Percentiles rank a stretch among this genome's conserved stretches.
Conservation (phyloP, 2,797 vertebrate genomes). For the Takifugu ocellatus region DNA sequence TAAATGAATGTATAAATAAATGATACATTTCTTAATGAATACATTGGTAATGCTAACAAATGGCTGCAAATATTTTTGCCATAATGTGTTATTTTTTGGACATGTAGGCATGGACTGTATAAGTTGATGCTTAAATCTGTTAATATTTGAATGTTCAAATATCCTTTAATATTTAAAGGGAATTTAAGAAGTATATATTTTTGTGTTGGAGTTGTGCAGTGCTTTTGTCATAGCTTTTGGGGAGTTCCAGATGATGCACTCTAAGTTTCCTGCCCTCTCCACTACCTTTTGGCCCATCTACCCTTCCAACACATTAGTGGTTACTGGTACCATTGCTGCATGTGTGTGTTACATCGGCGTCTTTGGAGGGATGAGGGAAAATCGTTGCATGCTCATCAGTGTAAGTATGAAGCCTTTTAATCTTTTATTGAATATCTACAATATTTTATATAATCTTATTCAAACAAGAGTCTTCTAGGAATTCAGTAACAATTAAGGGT, state of each 20-base stretch:
- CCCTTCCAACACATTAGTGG: slow-evolving; percentile 66
- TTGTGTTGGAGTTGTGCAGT: slow-evolving; percentile 54
- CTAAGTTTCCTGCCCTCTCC: slow-evolving; percentile 52
- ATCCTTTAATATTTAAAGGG: background rate
- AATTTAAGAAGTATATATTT: background rate
- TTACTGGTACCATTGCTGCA: slow-evolving; percentile 62
- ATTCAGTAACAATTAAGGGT: no score
- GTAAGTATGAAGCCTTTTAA: slow-evolving; percentile 45
- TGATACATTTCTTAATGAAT: no score
- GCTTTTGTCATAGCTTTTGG: slow-evolving; percentile 67
- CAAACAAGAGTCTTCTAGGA: background rate
- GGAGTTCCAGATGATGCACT: slow-evolving; percentile 67
- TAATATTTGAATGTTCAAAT: no score
- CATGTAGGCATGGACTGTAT: no score
- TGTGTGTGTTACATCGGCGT: slow-evolving; percentile 70
- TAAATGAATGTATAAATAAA: no score
- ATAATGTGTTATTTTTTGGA: no score
- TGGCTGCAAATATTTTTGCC: no score
- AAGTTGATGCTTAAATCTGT: no score
- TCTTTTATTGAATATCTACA: background rate
- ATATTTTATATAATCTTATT: background rate
- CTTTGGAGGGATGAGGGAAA: slow-evolving; percentile 66
- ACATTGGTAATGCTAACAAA: no score
- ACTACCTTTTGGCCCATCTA: slow-evolving; percentile 63
- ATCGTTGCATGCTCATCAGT: slow-evolving; percentile 64